A percentile compares a stretch with the other conserved stretches of the same genome.
These are phyloP conservation scores for Aphaenogaster floridana DNA, from an alignment of 1,140 invertebrate species.

Conservation along the genomic window DNA sequence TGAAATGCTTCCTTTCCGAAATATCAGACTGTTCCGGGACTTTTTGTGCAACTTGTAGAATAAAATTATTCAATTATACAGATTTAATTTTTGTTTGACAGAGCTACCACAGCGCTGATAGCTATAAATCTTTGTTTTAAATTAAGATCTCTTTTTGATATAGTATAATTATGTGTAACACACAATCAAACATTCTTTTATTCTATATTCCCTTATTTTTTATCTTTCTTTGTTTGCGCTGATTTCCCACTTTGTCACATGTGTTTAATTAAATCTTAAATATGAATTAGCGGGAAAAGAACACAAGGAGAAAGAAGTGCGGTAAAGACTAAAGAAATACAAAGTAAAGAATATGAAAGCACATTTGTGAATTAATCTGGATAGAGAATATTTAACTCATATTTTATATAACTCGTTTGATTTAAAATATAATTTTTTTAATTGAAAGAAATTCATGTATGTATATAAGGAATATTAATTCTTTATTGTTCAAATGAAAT, in stretches of 20 bases:
- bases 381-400: background rate
- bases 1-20: too few relatives aligned
- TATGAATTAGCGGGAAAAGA: background rate
- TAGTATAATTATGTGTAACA: background rate
- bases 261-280: background rate
- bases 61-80: background rate
- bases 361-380: background rate
- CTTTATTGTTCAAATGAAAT: slow-evolving; percentile 1
- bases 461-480: background rate
- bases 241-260: background rate
- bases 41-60: too few relatives aligned
- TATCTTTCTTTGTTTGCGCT: background rate
- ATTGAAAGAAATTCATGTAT: background rate
- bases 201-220: background rate
- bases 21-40: too few relatives aligned
- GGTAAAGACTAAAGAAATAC: background rate
- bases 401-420: background rate
- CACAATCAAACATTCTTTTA: background rate
- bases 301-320: background rate
- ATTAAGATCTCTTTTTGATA: background rate
- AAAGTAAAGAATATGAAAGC: background rate
- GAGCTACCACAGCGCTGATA: background rate
- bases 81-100: background rate
- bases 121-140: background rate
- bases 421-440: slow-evolving; percentile 4